Evolutionary conservation across 1,140 invertebrate species (phyloP), one percentile per base, ranked within the genome.

Genomic region (Rhagoletis zephyria): DNA sequence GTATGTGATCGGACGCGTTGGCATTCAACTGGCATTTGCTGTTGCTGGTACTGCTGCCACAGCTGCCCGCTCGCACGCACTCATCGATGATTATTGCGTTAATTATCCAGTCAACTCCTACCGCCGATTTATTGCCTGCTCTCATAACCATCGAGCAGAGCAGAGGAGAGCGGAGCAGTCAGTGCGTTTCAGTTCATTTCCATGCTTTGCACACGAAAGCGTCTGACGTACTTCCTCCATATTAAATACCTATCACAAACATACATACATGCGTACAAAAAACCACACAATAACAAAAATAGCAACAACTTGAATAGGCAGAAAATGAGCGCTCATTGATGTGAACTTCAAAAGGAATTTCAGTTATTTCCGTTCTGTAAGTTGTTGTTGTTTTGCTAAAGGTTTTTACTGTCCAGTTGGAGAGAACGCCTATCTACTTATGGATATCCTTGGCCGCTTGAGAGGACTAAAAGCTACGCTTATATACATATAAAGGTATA

Each of bases 11-110:
- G 9, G 7, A n/a, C 65, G n/a, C n/a, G 42, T 56, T 19, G 48
- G 48, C 48, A 48, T 81, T 9, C 74, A 56, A 56, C 19, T 81
- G 74, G 74, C 9, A 81, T 81, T 81, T 81, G 48, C n/a, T n/a
- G 64, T 4, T 63, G 61, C 4, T 63, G 61, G 1, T 63, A n/a
- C n/a, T 59, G 9, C 5, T 81, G 48, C 10, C 56, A 7, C 5
- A 30, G 7, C 19, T 56, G 45, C 65, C 65, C 70, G 87, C 87
- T 81, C 63, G 48, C 40, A 87, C 9, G 87, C 90, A 90, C 91
- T 91, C 90, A 91, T 91, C 90, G 90, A 91, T 91, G 91, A 91
- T 91, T 91, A 91, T 91, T 91, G 91, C 91, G 91, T 91, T 91
- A 91, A 91, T 91, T 91, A 91, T 91, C 90, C 91, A 89, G 89